Conservation (phyloP, 2,797 vertebrate species). For the Staurois parvus region DNA sequence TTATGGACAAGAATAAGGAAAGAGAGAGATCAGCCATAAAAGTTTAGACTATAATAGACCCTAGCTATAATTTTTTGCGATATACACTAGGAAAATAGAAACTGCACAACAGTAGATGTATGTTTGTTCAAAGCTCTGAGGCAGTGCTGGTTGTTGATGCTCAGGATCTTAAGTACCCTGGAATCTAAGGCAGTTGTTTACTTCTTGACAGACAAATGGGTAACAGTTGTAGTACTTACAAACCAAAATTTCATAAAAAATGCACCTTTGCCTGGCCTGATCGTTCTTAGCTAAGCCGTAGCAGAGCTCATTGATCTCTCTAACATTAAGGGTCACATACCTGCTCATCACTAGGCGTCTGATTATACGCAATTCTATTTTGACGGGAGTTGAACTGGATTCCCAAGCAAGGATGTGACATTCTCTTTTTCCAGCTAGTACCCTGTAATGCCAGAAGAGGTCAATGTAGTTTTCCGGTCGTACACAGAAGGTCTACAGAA, state of each 20-base stretch:
- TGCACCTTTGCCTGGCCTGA: neutral
- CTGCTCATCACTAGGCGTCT: constrained; percentile 61
- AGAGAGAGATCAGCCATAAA: too few relatives aligned
- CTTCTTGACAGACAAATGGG: neutral
- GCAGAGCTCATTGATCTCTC: constrained; percentile 45
- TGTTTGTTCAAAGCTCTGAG: too few relatives aligned
- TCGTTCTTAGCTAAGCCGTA: neutral
- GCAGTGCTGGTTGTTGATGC: too few relatives aligned
- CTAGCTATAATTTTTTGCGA: too few relatives aligned
- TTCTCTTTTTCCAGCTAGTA: constrained; percentile 62
- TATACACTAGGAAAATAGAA: too few relatives aligned
- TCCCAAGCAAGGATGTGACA: constrained; percentile 60
- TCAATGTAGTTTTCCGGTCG: constrained; percentile 36
- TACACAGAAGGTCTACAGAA: constrained; percentile 14
- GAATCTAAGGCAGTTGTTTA: too few relatives aligned
- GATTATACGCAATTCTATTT: constrained; percentile 62
- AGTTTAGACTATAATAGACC: too few relatives aligned
- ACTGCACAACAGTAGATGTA: too few relatives aligned
- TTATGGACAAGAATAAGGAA: too few relatives aligned
- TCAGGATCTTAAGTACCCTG: too few relatives aligned
- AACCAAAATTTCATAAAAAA: neutral
- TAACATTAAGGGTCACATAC: constrained; percentile 59
- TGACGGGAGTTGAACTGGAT: constrained; percentile 58
- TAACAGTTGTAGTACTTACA: neutral
- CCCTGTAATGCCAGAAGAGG: constrained; percentile 60